Evolutionary conservation across 1,140 invertebrate genomes (phyloP), one percentile per base, ranked within the genome.

Genomic region (Pseudomyrmex gracilis): DNA sequence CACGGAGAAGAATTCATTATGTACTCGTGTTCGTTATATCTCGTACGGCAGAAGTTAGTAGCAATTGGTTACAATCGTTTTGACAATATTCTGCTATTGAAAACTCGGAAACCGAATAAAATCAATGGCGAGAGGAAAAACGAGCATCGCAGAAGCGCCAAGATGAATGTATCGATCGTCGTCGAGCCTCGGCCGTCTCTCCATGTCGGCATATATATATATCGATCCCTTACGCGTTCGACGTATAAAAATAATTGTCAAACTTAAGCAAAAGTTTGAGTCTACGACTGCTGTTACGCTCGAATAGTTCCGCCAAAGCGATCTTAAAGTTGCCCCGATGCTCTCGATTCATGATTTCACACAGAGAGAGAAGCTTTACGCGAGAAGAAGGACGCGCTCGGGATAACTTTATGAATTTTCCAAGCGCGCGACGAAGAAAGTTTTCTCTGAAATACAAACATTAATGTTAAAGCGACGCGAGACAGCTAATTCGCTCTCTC

Each of bases 241-340:
- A 70, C 53, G 43, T 80, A 80, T 80, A 80, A 80, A 80, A 80
- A 71, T 80, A 80, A 80, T 80, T 70, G 76, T 80, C 66, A 12
- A 80, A 80, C 66, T 80, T 80, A 70, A 45, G 43, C 43, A 80
- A 70, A 80, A 34, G 34, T 66, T 80, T 70, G 43, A 70, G 70
- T 80, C 76, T 60, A 80, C 66, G 66, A 80, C 53, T 80, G 76
- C 66, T 67, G 45, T 71, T 80, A 53, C 66, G 66, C 53, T 71
- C 76, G 53, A 71, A 70, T 70, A 80, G 53, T 80, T 80, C 45
- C 51, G 76, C 47, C 66, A 55, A 70, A 70, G 43, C 24, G 66
- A 80, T 80, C 76, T 51, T 80, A 80, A 80, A 80, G 20, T 47
- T 43, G 53, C 51, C 51, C 66, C 76, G 58, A 78, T 78, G 76